These are phyloP conservation scores for Darwinula stevensoni DNA, from an alignment of 2,888 invertebrate genomes.

Conservation along the genomic window DNA sequence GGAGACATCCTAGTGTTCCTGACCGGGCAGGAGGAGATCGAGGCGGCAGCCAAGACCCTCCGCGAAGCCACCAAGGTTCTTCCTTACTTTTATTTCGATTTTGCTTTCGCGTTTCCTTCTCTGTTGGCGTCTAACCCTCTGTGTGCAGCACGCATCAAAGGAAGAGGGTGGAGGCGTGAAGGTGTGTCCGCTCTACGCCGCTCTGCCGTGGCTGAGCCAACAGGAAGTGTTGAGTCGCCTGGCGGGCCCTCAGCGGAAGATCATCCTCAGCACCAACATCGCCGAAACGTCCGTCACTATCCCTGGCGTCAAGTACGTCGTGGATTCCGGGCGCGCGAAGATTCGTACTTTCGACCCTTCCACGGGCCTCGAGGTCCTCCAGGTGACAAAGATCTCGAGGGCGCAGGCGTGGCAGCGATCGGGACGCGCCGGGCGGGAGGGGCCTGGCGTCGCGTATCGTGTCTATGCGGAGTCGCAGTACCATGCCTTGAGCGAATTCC, in stretches of 20 bases:
- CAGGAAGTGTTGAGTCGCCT: constrained; percentile 20
- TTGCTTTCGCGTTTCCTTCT: no score
- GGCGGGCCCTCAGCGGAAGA: constrained; percentile 19
- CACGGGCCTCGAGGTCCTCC: constrained; percentile 52
- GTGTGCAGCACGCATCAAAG: no score
- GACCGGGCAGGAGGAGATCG: constrained; percentile 91
- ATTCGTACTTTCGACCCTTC: constrained; percentile 40
- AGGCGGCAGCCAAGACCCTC: constrained; percentile 21
- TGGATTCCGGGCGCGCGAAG: constrained; percentile 76
- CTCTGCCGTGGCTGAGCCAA: constrained; percentile 21
- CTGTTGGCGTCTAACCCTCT: no score
- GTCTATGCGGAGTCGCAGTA: no score
- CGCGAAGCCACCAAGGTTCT: constrained; percentile 11
- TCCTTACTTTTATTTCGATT: no score
- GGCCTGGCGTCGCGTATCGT: constrained; percentile 59
- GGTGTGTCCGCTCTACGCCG: constrained; percentile 30
- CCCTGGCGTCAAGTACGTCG: constrained; percentile 50
- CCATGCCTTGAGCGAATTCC: background rate
- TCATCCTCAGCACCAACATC: constrained; percentile 26
- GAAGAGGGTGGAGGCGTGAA: constrained; percentile 20
- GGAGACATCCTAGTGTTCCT: constrained; percentile 74
- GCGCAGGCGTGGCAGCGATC: constrained; percentile 80
- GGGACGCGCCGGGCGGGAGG: constrained; percentile 68
- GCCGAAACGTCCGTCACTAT: constrained; percentile 30
- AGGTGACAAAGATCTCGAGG: constrained; percentile 50